These are phyloP conservation scores for Pycnonotus jocosus DNA, from an alignment of 2,113 vertebrate genomes.

Conservation along the genomic window DNA sequence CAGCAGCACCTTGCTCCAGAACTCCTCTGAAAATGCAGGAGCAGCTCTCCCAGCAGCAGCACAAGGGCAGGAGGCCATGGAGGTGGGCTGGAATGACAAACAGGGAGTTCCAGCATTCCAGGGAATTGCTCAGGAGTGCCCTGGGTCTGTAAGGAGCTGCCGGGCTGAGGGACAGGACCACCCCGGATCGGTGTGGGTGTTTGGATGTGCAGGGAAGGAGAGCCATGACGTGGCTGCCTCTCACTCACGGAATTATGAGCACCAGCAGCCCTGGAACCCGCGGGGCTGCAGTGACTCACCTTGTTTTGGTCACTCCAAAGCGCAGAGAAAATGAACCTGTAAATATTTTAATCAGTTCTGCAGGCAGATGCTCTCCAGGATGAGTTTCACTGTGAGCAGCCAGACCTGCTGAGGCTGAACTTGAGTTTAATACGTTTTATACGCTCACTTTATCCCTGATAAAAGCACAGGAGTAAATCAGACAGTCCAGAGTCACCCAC, in stretches of 20 bases:
- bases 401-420: not conserved
- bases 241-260: not conserved
- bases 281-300: not conserved
- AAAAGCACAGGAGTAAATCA: not conserved
- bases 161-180: too few species aligned
- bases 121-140: not conserved
- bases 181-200: not conserved
- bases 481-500: not conserved
- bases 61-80: accelerated
- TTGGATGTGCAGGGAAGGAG: not conserved
- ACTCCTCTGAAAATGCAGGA: not conserved
- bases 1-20: not conserved
- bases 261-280: not conserved
- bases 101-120: accelerated
- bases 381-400: not conserved
- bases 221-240: not conserved
- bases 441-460: not conserved
- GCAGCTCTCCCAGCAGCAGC: not conserved
- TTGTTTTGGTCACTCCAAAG: not conserved
- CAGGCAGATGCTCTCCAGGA: not conserved
- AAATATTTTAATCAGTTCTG: not conserved
- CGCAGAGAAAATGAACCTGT: not conserved
- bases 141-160: not conserved
- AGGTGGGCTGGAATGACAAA: not conserved
- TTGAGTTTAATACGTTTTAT: not conserved